Percentiles rank a stretch among this genome's conserved stretches.
phyloP scores from a whole-genome alignment of 1,140 invertebrate genomes.

The Aleiodes sp. region DNA sequence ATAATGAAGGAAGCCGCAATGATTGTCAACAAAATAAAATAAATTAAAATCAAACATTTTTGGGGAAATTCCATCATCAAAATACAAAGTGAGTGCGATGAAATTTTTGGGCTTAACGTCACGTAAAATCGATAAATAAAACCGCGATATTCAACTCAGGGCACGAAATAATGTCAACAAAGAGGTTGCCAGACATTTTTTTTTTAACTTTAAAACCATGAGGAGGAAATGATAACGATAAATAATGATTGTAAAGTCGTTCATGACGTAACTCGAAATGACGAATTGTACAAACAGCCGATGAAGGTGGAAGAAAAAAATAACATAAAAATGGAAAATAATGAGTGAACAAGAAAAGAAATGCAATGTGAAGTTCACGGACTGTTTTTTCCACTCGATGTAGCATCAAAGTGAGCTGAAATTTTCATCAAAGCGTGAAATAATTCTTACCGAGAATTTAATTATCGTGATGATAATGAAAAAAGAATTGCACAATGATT shows the following conservation, averaged over 20 bases:
- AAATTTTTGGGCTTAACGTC: background rate
- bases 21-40: too few relatives aligned
- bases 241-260: background rate
- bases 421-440: constrained; percentile 10
- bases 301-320: background rate
- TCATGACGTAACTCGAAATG: background rate
- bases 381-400: background rate
- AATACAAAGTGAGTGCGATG: too few relatives aligned
- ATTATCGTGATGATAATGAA: background rate
- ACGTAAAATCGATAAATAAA: background rate
- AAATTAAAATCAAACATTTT: too few relatives aligned
- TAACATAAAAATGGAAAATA: background rate
- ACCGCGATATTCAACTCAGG: background rate
- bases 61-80: too few relatives aligned
- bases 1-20: too few relatives aligned
- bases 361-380: background rate
- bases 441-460: background rate
- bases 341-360: background rate
- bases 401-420: background rate
- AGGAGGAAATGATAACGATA: too few relatives aligned
- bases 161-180: background rate
- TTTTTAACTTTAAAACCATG: background rate
- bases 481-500: background rate
- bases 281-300: background rate
- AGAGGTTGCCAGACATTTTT: background rate